Conservation (phyloP, 2,888 invertebrate species). For the Heliconius aoede region DNA sequence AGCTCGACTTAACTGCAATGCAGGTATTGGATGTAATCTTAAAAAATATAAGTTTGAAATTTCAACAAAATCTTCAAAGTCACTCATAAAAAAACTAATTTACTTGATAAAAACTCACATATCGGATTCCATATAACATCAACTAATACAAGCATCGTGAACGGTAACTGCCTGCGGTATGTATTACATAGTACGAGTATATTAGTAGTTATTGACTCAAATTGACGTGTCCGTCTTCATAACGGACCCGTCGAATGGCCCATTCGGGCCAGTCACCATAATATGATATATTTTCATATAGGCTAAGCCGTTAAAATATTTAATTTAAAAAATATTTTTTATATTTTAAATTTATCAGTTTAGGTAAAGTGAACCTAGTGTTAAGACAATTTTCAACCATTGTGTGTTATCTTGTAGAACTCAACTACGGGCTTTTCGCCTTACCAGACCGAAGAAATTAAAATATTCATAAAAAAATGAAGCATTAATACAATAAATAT, state of each 20-base stretch:
- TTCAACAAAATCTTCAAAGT: no score
- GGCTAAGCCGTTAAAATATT: conserved; percentile 24
- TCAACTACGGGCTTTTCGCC: no score
- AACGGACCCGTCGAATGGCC: conserved; percentile 57
- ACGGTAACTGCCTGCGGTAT: conserved; percentile 35
- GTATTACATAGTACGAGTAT: conserved; percentile 30
- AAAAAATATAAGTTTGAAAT: neutral
- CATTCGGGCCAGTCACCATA: conserved; percentile 43
- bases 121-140: neutral
- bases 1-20: no score
- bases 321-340: neutral
- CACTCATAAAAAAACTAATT: neutral
- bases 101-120: neutral
- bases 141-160: conserved; percentile 34
- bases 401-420: no score
- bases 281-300: conserved; percentile 34
- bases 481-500: no score
- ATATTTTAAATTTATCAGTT: no score
- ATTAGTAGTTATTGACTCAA: conserved; percentile 69
- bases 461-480: no score
- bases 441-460: no score
- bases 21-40: neutral
- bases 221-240: conserved; percentile 80
- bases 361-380: no score
- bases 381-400: no score